phyloP scores from a whole-genome alignment of 1,140 invertebrate species.

The Trichonephila clavata region DNA sequence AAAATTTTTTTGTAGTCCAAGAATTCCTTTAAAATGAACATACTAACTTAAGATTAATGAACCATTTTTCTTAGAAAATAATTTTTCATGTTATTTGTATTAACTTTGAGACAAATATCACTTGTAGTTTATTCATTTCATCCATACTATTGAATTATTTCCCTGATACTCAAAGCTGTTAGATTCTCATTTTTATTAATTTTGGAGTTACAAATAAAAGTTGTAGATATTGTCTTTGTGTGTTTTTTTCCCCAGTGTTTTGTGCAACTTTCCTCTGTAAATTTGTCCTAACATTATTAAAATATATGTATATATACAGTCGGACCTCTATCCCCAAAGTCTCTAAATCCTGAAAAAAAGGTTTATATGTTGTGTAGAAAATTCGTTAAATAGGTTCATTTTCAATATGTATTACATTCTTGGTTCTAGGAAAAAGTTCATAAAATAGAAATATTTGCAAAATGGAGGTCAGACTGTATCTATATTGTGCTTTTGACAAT shows the following conservation, averaged over 20 bases:
- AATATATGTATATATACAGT: no score
- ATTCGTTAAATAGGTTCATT: no score
- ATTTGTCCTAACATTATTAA: no score
- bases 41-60: not conserved
- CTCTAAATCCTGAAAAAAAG: no score
- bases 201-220: conserved; percentile 68
- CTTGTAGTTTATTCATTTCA: conserved; percentile 63
- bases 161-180: conserved; percentile 24
- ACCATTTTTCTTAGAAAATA: not conserved
- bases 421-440: no score
- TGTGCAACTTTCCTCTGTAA: not conserved
- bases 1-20: not conserved
- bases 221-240: conserved; percentile 62
- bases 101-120: conserved; percentile 43
- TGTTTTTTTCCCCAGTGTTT: not conserved
- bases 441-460: no score
- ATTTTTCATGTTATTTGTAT: not conserved
- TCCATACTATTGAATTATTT: conserved; percentile 37
- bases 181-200: conserved; percentile 60
- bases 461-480: no score
- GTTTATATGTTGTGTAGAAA: no score
- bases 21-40: conserved; percentile 4
- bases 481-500: no score
- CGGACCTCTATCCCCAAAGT: no score
- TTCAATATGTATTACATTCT: no score